phyloP scores from a whole-genome alignment of 2,888 invertebrate genomes.

The Eristalinus aeneus region DNA sequence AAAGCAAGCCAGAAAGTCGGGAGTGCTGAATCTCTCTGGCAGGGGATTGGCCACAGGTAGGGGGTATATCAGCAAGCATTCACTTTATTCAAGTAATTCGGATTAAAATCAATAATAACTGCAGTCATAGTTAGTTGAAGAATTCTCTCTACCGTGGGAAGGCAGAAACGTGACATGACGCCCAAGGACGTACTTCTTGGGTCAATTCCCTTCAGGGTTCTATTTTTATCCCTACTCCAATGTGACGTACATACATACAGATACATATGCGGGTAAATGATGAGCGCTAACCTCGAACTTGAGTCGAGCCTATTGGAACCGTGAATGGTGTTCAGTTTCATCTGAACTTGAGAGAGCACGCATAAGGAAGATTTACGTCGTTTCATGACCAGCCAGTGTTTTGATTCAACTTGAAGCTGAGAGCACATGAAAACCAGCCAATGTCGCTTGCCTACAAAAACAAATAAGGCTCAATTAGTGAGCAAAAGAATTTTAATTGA shows the following conservation, averaged over 20 bases:
- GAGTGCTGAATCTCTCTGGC: conserved; percentile 89
- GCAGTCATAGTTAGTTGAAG: neutral
- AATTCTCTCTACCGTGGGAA: neutral
- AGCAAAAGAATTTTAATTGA: conserved; percentile 27
- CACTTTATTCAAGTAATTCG: neutral
- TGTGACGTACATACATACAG: neutral
- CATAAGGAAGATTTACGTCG: conserved; percentile 15
- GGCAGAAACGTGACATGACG: neutral
- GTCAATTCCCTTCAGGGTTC: conserved; percentile 25
- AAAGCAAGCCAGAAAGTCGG: conserved; percentile 90
- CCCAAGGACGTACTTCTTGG: conserved; percentile 14
- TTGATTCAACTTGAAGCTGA: neutral
- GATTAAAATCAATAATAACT: conserved; percentile 36
- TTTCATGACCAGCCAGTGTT: conserved; percentile 15
- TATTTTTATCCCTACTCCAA: conserved; percentile 35
- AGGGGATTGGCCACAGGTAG: conserved; percentile 88
- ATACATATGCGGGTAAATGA: neutral
- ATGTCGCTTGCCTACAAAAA: neutral
- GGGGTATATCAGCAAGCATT: conserved; percentile 19
- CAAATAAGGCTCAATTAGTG: conserved; percentile 4
- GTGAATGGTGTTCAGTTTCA: conserved; percentile 1
- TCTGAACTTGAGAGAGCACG: conserved; percentile 32
- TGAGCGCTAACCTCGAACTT: neutral
- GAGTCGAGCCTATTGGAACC: neutral
- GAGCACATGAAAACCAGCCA: neutral